Evolutionary conservation across 2,888 invertebrate genomes (phyloP).

Genomic region (Apamea crenata): DNA sequence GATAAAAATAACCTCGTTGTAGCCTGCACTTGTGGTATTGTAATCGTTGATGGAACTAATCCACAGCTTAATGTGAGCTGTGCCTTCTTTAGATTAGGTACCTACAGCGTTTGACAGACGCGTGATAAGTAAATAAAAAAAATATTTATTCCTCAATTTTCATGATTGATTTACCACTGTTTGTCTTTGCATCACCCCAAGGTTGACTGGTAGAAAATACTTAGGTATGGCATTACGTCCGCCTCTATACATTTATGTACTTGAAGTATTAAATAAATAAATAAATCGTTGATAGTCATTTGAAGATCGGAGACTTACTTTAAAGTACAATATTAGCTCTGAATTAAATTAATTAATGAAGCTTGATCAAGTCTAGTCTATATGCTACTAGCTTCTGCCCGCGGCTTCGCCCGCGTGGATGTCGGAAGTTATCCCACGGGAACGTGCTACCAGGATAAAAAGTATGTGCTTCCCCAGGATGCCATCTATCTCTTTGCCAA

Average conservation of each 20-base stretch:
- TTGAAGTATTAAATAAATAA: not conserved
- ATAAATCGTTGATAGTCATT: not conserved
- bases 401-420: no score
- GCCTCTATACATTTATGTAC: not conserved
- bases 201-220: not conserved
- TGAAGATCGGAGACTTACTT: no score
- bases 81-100: not conserved
- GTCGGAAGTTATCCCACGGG: no score
- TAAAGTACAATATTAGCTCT: not conserved
- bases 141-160: not conserved
- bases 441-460: no score
- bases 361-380: not conserved
- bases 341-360: not conserved
- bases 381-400: no score
- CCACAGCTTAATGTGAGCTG: not conserved
- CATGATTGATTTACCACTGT: not conserved
- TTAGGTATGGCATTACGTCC: not conserved
- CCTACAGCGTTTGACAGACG: no score
- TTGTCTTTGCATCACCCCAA: not conserved
- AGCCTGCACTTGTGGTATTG: not conserved
- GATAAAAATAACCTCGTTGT: constrained; percentile 16
- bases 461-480: no score
- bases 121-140: not conserved
- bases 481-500: no score
- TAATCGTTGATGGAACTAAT: not conserved